phyloP scores from a whole-genome alignment of 2,797 vertebrate species.

The Poecilia picta region DNA sequence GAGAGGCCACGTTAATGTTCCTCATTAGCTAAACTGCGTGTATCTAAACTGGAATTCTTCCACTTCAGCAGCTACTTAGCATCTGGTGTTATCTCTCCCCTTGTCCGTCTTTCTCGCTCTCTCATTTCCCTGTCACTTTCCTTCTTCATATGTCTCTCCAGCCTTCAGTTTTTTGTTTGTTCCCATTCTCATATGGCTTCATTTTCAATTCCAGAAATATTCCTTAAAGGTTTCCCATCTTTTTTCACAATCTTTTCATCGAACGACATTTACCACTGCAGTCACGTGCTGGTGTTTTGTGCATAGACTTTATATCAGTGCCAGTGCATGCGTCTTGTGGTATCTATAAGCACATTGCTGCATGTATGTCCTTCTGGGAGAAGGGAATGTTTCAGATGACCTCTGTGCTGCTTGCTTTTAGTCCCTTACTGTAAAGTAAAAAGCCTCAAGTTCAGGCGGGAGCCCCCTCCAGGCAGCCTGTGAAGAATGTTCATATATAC shows the following conservation, averaged over 20 bases:
- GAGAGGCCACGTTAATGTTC: conserved; percentile 66
- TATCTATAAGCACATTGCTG: conserved; percentile 30
- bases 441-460: conserved; percentile 67
- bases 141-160: conserved; percentile 6
- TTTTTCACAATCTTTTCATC: conserved; percentile 55
- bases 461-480: conserved; percentile 62
- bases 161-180: conserved; percentile 4
- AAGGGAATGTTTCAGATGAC: conserved; percentile 58
- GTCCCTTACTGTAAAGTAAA: conserved; percentile 56
- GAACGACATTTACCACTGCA: conserved; percentile 46
- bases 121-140: conserved; percentile 6
- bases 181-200: conserved; percentile 16
- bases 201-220: conserved; percentile 40
- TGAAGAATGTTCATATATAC: conserved; percentile 69
- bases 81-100: conserved; percentile 40
- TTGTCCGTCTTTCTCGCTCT: conserved; percentile 11
- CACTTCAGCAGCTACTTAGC: conserved; percentile 53
- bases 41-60: conserved; percentile 65
- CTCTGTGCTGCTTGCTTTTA: conserved; percentile 54
- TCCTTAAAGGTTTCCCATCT: conserved; percentile 53
- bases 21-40: conserved; percentile 66
- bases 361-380: conserved; percentile 31
- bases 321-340: conserved; percentile 32
- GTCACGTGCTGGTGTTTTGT: neutral
- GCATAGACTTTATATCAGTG: conserved; percentile 1